These are phyloP conservation scores for Coilia nasus DNA, from an alignment of 2,797 vertebrate genomes.

Conservation along the genomic window DNA sequence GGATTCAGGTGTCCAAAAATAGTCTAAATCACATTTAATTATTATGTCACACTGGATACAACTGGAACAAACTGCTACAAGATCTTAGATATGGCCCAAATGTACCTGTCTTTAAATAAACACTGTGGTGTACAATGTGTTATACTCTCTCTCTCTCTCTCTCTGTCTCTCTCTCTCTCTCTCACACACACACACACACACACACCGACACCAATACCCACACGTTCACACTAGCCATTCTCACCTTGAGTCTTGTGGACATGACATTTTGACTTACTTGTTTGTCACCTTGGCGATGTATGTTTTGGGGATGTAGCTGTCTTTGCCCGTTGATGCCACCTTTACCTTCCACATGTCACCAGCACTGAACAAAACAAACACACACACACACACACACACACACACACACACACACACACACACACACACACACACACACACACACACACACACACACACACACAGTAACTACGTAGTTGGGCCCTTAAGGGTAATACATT, in stretches of 20 bases:
- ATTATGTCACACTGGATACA: no score
- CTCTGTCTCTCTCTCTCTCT: not conserved
- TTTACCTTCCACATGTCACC: constrained; percentile 83
- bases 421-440: not conserved
- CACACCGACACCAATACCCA: not conserved
- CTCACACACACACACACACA: not conserved
- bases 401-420: constrained; percentile 3
- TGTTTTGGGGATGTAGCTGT: constrained; percentile 77
- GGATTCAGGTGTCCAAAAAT: no score
- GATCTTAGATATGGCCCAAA: no score
- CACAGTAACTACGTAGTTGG: not conserved
- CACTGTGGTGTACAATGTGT: no score
- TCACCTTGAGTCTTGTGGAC: not conserved
- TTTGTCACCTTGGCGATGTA: constrained; percentile 80
- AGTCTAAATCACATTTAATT: no score
- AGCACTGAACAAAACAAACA: constrained; percentile 68
- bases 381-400: constrained; percentile 66
- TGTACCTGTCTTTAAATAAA: no score
- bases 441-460: not conserved
- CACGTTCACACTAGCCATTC: not conserved
- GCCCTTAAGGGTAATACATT: no score
- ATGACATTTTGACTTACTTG: constrained; percentile 64
- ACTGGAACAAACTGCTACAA: no score
- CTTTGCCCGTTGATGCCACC: constrained; percentile 70
- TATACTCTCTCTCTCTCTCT: no score